Conservation (phyloP, 2,888 invertebrate genomes). For the Archips crataeganus region DNA sequence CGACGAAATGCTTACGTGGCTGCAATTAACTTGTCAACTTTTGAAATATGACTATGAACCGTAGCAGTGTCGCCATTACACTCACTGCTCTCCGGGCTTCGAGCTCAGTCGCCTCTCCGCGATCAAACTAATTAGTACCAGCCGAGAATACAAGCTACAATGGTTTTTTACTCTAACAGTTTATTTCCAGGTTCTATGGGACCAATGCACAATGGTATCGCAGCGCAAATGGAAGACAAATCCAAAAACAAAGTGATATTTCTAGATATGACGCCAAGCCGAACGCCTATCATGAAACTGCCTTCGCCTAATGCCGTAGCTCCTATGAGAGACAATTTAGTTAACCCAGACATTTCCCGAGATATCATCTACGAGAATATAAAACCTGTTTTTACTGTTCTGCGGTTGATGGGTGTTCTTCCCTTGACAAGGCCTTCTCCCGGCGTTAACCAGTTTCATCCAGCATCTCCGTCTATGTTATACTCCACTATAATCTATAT, state of each 20-base stretch:
- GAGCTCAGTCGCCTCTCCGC: slow-evolving; percentile 51
- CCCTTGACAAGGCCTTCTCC: slow-evolving; percentile 84
- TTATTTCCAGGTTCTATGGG: slow-evolving; percentile 58
- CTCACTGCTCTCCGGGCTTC: slow-evolving; percentile 53
- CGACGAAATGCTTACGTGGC: slow-evolving; percentile 62
- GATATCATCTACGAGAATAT: slow-evolving; percentile 81
- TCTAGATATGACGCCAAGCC: slow-evolving; percentile 73
- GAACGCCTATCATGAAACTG: slow-evolving; percentile 62
- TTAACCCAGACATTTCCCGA: slow-evolving; percentile 63
- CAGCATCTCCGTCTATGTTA: slow-evolving; percentile 84
- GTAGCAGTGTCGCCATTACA: slow-evolving; percentile 56
- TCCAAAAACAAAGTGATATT: slow-evolving; percentile 69
- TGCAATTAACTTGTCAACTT: slow-evolving; percentile 76
- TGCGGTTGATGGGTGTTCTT: slow-evolving; percentile 86
- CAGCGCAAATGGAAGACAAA: slow-evolving; percentile 62
- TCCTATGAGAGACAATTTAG: slow-evolving; percentile 69
- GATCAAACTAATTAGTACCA: slow-evolving; percentile 47
- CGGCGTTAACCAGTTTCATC: slow-evolving; percentile 77
- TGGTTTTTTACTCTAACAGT: slow-evolving; percentile 68
- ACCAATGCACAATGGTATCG: slow-evolving; percentile 69
- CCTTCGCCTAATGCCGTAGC: slow-evolving; percentile 64
- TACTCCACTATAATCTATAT: slow-evolving; percentile 85
- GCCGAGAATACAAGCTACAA: slow-evolving; percentile 49
- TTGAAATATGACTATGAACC: slow-evolving; percentile 68
- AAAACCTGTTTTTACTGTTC: slow-evolving; percentile 73